Base-by-base conservation (phyloP, 1,140 invertebrate species). In the Drosophila pectinifera region DNA sequence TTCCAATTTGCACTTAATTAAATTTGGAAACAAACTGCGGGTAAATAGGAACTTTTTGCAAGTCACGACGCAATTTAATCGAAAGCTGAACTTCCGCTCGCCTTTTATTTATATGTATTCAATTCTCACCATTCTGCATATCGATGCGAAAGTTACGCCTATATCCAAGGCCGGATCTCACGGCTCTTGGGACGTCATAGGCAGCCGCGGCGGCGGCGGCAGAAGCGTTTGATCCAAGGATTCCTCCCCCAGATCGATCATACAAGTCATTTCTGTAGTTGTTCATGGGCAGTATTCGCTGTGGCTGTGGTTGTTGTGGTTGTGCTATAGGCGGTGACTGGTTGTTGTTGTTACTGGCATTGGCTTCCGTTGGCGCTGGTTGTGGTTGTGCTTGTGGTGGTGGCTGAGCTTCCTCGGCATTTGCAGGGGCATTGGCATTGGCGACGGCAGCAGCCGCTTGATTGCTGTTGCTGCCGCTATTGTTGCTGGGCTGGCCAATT, bases 211-310 rank as follows among this genome's bases (percentile, higher is more conserved):
- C 58, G 24, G 79, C 84, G 26, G 76, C 73, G 6, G 63, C 41
- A 41, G 74, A 63, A 38, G 53, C 49, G 38, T 51, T 63, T 26
- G 70, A 45, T 20, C 70, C 72, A n/a, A 56, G 20, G 20, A 45
- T 36, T 46, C 74, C 70, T 41, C 62, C 64, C 4, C 64, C 73
- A 20, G 91, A 73, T 24, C 91, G 86, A 83, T 92, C 91, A 36
- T 92, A 92, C n/a, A 92, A 75, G 73, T 92, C 91, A 42, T 92
- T 92, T 53, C 92, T 82, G 64, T 91, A 91, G 55, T 78, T 88
- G 31, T 88, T 79, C 26, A 91, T 88, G 41, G 80, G 80, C 72
- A 88, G 45, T 53, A 81, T 43, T 16, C 88, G 80, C 56, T 61
- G 61, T 24, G 77, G 63, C 51, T 72, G 70, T 14, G 73, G 68